Evolutionary conservation across 64 coral and sea anemone genomes (phyloP).

Genomic region (Montipora sp.): DNA sequence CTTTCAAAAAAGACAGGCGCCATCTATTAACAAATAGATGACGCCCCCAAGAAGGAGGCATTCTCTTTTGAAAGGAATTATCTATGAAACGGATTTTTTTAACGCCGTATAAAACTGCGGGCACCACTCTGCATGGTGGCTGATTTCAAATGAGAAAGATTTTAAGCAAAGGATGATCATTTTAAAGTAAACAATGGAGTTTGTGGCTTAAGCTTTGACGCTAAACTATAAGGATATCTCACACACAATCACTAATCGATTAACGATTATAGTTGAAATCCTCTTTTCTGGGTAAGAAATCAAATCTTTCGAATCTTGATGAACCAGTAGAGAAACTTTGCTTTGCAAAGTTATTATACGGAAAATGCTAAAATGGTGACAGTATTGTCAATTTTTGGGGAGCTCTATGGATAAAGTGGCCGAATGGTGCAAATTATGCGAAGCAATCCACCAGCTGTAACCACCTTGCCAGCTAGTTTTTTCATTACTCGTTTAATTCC

Average conservation of each 20-base stretch:
- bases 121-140: not conserved
- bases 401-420: not conserved
- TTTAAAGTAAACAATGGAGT: constrained; percentile 9
- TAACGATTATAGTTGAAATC: not conserved
- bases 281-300: not conserved
- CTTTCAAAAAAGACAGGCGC: not conserved
- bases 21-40: constrained; percentile 18
- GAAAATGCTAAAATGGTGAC: no score
- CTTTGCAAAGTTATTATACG: not conserved
- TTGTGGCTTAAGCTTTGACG: not conserved
- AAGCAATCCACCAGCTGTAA: constrained; percentile 10
- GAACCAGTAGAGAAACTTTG: not conserved
- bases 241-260: not conserved
- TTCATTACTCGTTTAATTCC: constrained; percentile 4
- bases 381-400: not conserved
- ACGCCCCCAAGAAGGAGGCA: not conserved
- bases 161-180: not conserved
- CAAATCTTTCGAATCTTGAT: not conserved
- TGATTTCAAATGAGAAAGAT: constrained; percentile 3
- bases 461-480: not conserved
- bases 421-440: not conserved
- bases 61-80: not conserved
- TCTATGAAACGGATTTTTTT: not conserved
- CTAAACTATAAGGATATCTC: constrained; percentile 5
- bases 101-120: not conserved